Evolutionary conservation across 1,140 invertebrate genomes (phyloP).

Genomic region (Heliconius eleuchia): DNA sequence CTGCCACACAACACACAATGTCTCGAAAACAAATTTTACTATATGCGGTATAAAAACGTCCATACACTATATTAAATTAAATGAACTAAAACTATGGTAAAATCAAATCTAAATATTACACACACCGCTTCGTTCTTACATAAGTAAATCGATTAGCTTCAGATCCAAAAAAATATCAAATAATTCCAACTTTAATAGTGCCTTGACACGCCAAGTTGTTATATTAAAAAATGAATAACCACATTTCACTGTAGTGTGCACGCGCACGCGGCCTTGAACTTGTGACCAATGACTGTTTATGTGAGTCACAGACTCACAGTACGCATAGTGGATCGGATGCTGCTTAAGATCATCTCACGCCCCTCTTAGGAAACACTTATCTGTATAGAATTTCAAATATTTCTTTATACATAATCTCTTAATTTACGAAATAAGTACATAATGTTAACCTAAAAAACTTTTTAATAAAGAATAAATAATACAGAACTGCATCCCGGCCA

Average conservation of each 20-base stretch:
- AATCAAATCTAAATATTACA: not conserved
- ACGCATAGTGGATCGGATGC: slow-evolving; percentile 7
- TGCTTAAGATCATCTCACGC: slow-evolving; percentile 17
- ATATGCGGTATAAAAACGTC: too few relatives aligned
- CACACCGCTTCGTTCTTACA: not conserved
- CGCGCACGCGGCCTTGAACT: slow-evolving; percentile 50
- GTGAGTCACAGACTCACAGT: slow-evolving; percentile 44
- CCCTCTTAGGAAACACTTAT: not conserved
- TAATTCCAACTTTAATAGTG: slow-evolving; percentile 1
- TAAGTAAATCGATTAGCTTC: not conserved
- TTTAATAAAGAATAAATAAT: too few relatives aligned
- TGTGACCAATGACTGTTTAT: slow-evolving; percentile 44
- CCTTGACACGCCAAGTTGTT: not conserved
- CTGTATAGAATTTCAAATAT: not conserved
- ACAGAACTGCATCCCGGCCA: too few relatives aligned
- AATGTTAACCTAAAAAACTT: too few relatives aligned
- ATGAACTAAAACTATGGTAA: not conserved
- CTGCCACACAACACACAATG: too few relatives aligned
- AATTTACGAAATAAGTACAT: too few relatives aligned
- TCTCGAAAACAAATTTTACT: too few relatives aligned
- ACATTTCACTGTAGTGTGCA: slow-evolving; percentile 15
- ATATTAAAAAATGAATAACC: slow-evolving; percentile 15
- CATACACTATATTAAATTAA: too few relatives aligned
- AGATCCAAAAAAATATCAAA: slow-evolving; percentile 16
- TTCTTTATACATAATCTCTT: not conserved